Conservation (phyloP, 2,888 invertebrate genomes). For the Brachyopa scutellaris region DNA sequence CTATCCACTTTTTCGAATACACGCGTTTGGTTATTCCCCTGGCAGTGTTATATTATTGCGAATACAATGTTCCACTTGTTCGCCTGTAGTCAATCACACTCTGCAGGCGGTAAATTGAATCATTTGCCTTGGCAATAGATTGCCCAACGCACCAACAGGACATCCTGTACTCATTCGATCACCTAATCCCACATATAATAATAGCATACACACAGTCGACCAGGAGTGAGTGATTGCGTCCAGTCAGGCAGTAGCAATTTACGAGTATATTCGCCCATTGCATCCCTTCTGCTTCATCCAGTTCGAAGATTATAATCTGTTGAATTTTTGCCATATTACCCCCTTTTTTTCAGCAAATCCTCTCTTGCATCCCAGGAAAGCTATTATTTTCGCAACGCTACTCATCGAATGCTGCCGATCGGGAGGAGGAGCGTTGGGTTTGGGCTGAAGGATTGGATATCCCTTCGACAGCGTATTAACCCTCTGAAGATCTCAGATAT, state of each 20-base stretch:
- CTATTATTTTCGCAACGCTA: conserved; percentile 65
- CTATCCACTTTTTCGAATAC: too few relatives aligned
- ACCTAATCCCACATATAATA: conserved; percentile 59
- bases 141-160: conserved; percentile 15
- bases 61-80: neutral
- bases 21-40: too few relatives aligned
- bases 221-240: conserved; percentile 65
- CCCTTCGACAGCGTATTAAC: conserved; percentile 70
- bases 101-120: conserved; percentile 41
- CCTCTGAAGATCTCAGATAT: conserved; percentile 67
- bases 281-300: conserved; percentile 60
- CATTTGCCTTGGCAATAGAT: conserved; percentile 36
- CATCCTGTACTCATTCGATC: conserved; percentile 36
- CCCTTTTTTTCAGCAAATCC: conserved; percentile 31
- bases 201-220: conserved; percentile 27
- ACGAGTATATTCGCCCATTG: conserved; percentile 42
- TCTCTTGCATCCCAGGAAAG: conserved; percentile 41
- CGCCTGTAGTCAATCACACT: neutral
- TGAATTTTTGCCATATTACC: conserved; percentile 69
- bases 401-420: conserved; percentile 43
- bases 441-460: conserved; percentile 54
- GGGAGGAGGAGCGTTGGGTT: neutral
- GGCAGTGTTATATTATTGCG: too few relatives aligned
- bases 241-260: conserved; percentile 63
- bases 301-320: conserved; percentile 70